phyloP scores from a whole-genome alignment of 2,113 vertebrate genomes.

The Macquaria australasica region DNA sequence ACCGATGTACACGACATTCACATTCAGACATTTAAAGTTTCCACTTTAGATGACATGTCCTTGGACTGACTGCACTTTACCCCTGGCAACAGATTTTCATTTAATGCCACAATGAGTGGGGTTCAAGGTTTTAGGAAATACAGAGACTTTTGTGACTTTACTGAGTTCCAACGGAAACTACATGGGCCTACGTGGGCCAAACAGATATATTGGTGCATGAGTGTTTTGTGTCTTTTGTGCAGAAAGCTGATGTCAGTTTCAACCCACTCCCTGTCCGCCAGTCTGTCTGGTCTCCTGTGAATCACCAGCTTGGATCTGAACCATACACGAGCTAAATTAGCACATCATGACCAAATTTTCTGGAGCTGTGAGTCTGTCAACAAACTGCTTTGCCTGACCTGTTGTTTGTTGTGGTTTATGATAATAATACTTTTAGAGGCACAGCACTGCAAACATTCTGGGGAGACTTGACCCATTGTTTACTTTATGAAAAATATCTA shows the following conservation, averaged over 20 bases:
- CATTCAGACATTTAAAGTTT: neutral
- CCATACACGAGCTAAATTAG: neutral
- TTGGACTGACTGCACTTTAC: neutral
- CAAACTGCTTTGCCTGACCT: neutral
- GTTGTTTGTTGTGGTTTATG: conserved; percentile 14
- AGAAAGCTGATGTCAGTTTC: neutral
- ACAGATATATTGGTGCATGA: no score
- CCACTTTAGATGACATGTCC: neutral
- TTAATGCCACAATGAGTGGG: neutral
- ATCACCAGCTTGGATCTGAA: conserved; percentile 1
- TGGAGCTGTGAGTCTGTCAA: neutral
- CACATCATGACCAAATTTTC: conserved; percentile 18
- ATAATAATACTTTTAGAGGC: conserved; percentile 1
- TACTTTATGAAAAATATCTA: conserved; percentile 5
- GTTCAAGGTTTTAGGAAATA: neutral
- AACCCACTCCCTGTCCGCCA: neutral
- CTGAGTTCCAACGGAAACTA: neutral
- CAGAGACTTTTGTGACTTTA: neutral
- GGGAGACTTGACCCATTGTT: neutral
- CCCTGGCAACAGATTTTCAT: neutral
- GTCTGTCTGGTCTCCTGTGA: neutral
- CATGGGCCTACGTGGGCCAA: neutral
- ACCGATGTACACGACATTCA: neutral
- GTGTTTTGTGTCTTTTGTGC: neutral
- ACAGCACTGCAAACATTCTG: conserved; percentile 1